A percentile compares a stretch with the other conserved stretches of the same genome.
phyloP scores from a whole-genome alignment of 2,888 invertebrate genomes.

The Bibio marci region DNA sequence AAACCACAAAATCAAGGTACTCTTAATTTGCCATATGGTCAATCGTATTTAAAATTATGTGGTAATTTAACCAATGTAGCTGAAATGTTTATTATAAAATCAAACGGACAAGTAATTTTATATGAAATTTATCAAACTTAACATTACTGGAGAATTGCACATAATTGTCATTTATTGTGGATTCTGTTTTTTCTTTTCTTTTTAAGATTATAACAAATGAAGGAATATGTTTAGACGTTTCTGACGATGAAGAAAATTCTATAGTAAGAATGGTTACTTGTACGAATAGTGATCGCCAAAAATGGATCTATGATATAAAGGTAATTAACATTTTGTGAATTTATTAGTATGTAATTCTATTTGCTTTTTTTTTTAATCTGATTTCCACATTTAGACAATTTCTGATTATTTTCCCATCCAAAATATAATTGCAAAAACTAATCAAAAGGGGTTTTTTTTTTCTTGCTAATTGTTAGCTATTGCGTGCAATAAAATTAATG shows the following conservation, averaged over 20 bases:
- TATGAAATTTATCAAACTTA: too few relatives aligned
- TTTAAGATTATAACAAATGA: constrained; percentile 66
- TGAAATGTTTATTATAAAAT: constrained; percentile 54
- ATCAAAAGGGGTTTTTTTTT: too few relatives aligned
- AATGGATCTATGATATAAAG: constrained; percentile 19
- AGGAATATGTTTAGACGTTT: constrained; percentile 57
- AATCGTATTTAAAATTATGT: constrained; percentile 7
- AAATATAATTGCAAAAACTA: too few relatives aligned
- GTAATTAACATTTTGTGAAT: too few relatives aligned
- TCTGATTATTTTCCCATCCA: too few relatives aligned
- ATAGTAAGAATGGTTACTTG: constrained; percentile 24
- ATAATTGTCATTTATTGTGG: too few relatives aligned
- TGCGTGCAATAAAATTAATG: too few relatives aligned
- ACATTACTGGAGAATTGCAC: too few relatives aligned
- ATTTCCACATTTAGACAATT: too few relatives aligned
- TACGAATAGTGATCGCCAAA: constrained; percentile 17
- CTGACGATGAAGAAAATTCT: constrained; percentile 13
- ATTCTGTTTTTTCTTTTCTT: background rate
- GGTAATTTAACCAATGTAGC: constrained; percentile 26
- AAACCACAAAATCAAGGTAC: constrained; percentile 6
- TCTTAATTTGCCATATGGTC: constrained; percentile 6
- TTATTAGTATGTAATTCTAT: too few relatives aligned
- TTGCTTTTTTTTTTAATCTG: too few relatives aligned
- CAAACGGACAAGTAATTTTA: constrained; percentile 33
- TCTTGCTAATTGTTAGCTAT: too few relatives aligned